phyloP scores from a whole-genome alignment of 2,113 vertebrate species.

The Gallinago paraguaiae region DNA sequence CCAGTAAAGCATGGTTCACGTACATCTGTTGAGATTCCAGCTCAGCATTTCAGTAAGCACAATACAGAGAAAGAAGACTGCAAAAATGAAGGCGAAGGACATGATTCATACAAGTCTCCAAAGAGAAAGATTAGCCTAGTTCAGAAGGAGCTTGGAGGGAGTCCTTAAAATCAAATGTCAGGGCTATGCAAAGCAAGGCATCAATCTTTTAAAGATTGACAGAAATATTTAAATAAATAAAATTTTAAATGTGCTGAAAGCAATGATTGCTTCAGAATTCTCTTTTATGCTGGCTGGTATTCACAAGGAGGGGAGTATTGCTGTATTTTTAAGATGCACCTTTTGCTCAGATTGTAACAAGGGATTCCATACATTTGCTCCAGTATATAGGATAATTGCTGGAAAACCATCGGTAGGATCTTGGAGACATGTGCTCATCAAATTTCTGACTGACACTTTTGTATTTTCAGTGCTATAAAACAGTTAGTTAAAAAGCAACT shows the following conservation, averaged over 20 bases:
- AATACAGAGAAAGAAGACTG: background rate
- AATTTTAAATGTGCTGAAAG: conserved; percentile 1
- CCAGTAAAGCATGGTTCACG: background rate
- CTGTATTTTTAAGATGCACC: background rate
- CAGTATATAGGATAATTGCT: background rate
- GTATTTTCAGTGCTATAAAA: background rate
- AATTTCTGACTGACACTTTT: background rate
- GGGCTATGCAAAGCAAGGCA: background rate
- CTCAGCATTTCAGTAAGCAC: background rate
- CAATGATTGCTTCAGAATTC: background rate
- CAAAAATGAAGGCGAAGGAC: background rate
- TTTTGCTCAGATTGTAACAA: background rate
- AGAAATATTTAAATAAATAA: background rate
- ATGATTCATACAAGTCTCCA: background rate
- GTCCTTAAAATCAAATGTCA: background rate
- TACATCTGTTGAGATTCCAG: background rate
- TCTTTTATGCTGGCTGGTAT: background rate
- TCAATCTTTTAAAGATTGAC: background rate
- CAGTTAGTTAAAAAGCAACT: background rate
- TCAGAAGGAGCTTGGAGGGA: background rate
- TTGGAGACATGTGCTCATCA: background rate
- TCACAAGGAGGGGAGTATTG: background rate
- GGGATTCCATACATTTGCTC: background rate
- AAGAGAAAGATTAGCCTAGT: background rate
- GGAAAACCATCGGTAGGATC: background rate